phyloP scores from a whole-genome alignment of 1,140 invertebrate species.

The Meloidogyne exigua region DNA sequence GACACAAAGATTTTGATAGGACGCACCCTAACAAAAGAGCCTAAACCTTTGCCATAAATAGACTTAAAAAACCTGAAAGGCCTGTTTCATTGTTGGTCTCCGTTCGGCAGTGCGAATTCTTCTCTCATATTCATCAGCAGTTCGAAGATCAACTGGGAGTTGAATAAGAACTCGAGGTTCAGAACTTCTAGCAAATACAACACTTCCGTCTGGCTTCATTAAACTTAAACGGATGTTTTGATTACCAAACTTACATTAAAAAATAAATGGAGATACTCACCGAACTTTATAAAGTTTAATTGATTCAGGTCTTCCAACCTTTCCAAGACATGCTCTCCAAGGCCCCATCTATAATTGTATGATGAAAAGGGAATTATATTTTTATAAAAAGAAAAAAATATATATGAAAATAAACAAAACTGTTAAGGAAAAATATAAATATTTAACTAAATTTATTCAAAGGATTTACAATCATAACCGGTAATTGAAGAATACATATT shows the following conservation, averaged over 20 bases:
- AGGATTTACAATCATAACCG: neutral
- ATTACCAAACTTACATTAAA: neutral
- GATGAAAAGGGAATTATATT: neutral
- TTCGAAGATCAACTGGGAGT: constrained; percentile 52
- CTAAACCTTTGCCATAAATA: neutral
- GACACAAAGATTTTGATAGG: too few relatives aligned
- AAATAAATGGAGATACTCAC: neutral
- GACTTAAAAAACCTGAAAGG: constrained; percentile 34
- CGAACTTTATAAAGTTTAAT: constrained; percentile 21
- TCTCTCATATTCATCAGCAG: constrained; percentile 48
- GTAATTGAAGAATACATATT: neutral
- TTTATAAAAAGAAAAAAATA: neutral
- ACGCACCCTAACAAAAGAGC: too few relatives aligned
- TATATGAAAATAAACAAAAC: neutral
- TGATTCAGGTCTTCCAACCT: constrained; percentile 11
- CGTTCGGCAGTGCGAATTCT: constrained; percentile 53
- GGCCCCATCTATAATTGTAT: neutral
- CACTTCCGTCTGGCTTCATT: constrained; percentile 52
- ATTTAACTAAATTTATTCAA: neutral
- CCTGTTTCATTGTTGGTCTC: constrained; percentile 48
- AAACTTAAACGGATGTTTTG: constrained; percentile 21
- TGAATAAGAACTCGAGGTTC: constrained; percentile 54
- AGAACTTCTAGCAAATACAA: constrained; percentile 42
- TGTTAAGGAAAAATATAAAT: neutral
- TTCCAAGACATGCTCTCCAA: constrained; percentile 23